Percentiles rank a stretch among this genome's conserved stretches.
Conservation (phyloP, 2,888 invertebrate species). For the Zaprionus bogoriensis region DNA sequence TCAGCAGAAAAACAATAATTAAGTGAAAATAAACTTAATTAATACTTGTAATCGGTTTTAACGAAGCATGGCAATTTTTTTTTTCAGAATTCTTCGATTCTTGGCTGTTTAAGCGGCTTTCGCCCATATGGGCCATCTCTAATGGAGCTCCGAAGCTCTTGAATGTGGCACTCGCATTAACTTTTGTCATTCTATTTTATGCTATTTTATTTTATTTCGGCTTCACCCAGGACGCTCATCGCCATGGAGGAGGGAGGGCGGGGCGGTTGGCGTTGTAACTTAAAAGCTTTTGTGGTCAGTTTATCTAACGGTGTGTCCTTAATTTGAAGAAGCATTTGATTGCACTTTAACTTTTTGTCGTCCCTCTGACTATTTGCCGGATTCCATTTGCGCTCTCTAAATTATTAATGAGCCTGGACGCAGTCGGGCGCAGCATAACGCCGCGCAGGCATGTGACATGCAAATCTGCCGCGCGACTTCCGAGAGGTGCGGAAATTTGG, state of each 20-base stretch:
- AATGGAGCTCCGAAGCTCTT: constrained; percentile 7
- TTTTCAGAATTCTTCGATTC: too few species aligned
- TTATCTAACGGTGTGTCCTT: constrained; percentile 31
- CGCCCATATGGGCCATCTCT: constrained; percentile 36
- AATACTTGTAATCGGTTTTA: too few species aligned
- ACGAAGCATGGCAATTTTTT: too few species aligned
- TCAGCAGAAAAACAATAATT: too few species aligned
- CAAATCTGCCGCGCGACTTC: constrained; percentile 45
- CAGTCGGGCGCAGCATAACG: too few species aligned
- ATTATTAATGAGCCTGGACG: constrained; percentile 65
- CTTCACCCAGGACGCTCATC: constrained; percentile 1
- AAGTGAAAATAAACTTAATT: too few species aligned
- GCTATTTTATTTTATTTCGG: constrained; percentile 29
- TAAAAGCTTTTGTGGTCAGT: constrained; percentile 68
- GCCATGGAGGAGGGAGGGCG: not conserved
- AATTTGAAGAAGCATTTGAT: constrained; percentile 62
- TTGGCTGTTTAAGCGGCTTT: not conserved
- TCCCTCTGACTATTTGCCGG: constrained; percentile 11
- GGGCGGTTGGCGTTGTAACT: too few species aligned
- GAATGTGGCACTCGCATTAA: constrained; percentile 42
- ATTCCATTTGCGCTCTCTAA: constrained; percentile 31
- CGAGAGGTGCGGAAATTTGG: constrained; percentile 5
- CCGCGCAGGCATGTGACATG: constrained; percentile 49
- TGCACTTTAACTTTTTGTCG: constrained; percentile 52
- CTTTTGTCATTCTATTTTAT: constrained; percentile 46